A percentile compares a stretch with the other conserved stretches of the same genome.
Conservation (phyloP, 2,797 vertebrate genomes). For the Melanogrammus aeglefinus region DNA sequence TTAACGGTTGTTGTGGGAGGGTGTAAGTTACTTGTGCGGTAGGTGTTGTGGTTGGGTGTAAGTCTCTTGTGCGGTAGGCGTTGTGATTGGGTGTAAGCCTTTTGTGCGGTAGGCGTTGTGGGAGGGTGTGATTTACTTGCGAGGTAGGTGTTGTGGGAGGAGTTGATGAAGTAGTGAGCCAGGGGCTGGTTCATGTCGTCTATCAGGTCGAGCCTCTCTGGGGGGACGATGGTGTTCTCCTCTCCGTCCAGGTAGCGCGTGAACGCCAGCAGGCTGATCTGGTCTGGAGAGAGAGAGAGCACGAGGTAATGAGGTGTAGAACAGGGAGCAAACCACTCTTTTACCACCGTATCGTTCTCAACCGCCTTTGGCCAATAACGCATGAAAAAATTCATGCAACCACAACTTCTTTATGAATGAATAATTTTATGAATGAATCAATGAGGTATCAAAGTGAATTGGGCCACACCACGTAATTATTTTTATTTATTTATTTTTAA, state of each 20-base stretch:
- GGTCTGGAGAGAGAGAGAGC: conserved; percentile 69
- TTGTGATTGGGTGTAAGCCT: too few species aligned
- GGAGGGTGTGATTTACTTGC: conserved; percentile 53
- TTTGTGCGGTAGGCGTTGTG: too few species aligned
- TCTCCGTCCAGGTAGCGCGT: conserved; percentile 81
- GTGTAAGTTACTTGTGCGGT: too few species aligned
- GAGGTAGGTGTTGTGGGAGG: conserved; percentile 95
- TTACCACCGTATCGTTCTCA: not conserved
- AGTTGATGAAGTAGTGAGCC: conserved; percentile 89
- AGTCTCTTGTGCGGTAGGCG: too few species aligned
- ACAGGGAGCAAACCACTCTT: not conserved
- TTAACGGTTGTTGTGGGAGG: too few species aligned
- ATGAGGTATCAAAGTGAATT: too few species aligned
- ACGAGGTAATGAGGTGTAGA: too few species aligned
- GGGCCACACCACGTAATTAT: not conserved
- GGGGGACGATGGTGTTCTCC: conserved; percentile 81
- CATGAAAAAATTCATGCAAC: too few species aligned
- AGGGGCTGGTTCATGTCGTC: conserved; percentile 87
- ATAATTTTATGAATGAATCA: too few species aligned
- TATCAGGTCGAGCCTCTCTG: conserved; percentile 83
- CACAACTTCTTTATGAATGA: too few species aligned
- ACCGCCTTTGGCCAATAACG: too few species aligned
- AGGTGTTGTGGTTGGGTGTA: too few species aligned
- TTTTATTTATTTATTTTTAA: not conserved
- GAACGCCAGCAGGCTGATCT: conserved; percentile 87